Percentiles rank a stretch among this genome's conserved stretches.
phyloP scores from a whole-genome alignment of 2,113 vertebrate genomes.

The Balaenoptera acutorostrata region DNA sequence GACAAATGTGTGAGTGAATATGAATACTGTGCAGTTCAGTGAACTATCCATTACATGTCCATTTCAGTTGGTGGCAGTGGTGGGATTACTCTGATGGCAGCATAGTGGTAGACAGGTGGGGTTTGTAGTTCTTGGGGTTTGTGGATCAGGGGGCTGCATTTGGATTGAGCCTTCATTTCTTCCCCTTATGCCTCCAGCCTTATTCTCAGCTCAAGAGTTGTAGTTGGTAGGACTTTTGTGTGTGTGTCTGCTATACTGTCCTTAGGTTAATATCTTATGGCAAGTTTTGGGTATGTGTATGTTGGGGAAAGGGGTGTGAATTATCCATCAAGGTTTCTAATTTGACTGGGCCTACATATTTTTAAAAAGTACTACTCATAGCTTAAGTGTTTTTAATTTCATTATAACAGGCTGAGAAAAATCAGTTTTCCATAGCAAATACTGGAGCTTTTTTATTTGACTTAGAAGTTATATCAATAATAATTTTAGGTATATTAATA shows the following conservation, averaged over 20 bases:
- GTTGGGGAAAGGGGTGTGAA: background rate
- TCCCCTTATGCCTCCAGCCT: background rate
- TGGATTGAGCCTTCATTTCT: background rate
- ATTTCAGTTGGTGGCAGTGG: background rate
- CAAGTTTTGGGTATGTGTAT: background rate
- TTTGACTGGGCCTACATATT: background rate
- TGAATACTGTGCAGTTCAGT: background rate
- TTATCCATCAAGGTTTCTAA: background rate
- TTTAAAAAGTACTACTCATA: background rate
- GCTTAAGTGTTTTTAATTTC: background rate
- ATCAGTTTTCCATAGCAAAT: background rate
- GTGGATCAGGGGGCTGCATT: background rate
- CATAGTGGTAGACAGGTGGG: background rate
- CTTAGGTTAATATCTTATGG: background rate
- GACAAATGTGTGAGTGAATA: background rate
- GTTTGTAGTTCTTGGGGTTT: background rate
- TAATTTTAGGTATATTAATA: background rate
- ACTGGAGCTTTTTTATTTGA: background rate
- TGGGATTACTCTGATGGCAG: background rate
- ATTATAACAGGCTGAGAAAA: background rate
- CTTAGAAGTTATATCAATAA: background rate
- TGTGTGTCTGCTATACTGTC: background rate
- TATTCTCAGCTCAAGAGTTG: background rate
- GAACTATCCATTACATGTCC: background rate
- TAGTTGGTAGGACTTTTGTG: background rate